Evolutionary conservation across 1,140 invertebrate genomes (phyloP).

Genomic region (Drepana arcuata): DNA sequence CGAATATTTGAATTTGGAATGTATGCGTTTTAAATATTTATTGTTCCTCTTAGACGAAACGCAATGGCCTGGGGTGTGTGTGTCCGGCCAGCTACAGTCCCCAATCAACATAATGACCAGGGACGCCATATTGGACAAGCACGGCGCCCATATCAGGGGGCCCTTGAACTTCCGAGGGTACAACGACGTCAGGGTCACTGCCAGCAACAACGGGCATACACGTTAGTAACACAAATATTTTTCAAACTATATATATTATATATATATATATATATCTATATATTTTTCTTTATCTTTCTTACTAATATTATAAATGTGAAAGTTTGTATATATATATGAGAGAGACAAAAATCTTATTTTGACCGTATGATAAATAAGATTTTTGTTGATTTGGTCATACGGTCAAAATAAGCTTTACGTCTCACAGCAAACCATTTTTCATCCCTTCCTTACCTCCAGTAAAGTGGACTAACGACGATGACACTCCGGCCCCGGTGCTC

Average conservation of each 20-base stretch:
- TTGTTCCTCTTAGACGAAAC: conserved; percentile 27
- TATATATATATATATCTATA: too few species aligned
- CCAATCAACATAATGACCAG: conserved; percentile 51
- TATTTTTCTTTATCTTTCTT: too few species aligned
- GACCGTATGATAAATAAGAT: too few species aligned
- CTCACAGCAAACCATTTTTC: too few species aligned
- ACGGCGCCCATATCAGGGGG: conserved; percentile 31
- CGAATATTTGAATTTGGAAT: too few species aligned
- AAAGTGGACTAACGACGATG: conserved; percentile 32
- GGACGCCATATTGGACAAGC: conserved; percentile 28
- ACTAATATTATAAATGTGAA: too few species aligned
- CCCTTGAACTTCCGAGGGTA: conserved; percentile 43
- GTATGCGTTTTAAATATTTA: background rate
- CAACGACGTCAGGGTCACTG: conserved; percentile 25
- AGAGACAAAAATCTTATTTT: too few species aligned
- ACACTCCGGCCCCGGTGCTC: conserved; percentile 21
- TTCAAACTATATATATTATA: too few species aligned
- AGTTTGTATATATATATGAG: too few species aligned
- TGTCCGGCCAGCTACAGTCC: conserved; percentile 33
- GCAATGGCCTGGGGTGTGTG: conserved; percentile 41
- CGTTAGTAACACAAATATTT: too few species aligned
- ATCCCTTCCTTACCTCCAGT: conserved; percentile 31
- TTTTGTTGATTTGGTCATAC: too few species aligned
- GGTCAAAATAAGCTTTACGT: too few species aligned
- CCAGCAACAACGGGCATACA: conserved; percentile 43